These are phyloP conservation scores for Elachura formosa DNA, from an alignment of 2,113 vertebrate species.

Conservation along the genomic window DNA sequence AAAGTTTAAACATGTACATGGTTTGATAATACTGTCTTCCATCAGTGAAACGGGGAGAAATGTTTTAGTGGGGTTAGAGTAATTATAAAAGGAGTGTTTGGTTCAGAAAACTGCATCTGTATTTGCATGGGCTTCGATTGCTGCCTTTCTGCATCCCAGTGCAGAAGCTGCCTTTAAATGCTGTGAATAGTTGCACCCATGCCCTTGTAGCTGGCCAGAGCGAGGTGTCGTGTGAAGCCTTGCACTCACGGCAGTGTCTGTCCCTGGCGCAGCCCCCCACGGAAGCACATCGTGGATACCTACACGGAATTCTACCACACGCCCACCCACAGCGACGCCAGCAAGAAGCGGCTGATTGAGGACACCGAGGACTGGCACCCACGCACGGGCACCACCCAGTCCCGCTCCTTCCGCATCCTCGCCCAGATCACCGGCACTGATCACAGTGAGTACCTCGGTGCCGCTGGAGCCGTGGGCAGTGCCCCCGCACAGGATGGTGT, in stretches of 20 bases:
- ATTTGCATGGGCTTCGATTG: background rate
- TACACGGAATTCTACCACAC: conserved; percentile 92
- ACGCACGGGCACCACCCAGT: conserved; percentile 90
- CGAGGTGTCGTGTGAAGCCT: accelerated
- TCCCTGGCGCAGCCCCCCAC: conserved; percentile 71
- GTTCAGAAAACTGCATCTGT: background rate
- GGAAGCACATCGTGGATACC: conserved; percentile 86
- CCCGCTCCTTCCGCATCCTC: conserved; percentile 94
- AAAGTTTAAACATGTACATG: background rate
- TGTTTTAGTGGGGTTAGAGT: background rate
- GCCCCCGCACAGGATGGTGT: too few relatives aligned
- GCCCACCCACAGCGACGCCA: conserved; percentile 86
- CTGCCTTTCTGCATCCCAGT: background rate
- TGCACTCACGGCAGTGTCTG: background rate
- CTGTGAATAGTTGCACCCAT: accelerated
- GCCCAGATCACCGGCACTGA: conserved; percentile 96
- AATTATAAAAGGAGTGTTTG: background rate
- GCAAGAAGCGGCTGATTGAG: conserved; percentile 91
- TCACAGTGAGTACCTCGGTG: conserved; percentile 66
- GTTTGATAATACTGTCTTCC: background rate
- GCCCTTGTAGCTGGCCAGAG: background rate
- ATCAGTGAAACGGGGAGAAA: background rate
- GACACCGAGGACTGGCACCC: conserved; percentile 97
- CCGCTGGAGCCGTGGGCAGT: accelerated
- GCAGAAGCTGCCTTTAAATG: background rate